A percentile compares a stretch with the other conserved stretches of the same genome.
Conservation (phyloP, 1,140 invertebrate species). For the Cephus cinctus region DNA sequence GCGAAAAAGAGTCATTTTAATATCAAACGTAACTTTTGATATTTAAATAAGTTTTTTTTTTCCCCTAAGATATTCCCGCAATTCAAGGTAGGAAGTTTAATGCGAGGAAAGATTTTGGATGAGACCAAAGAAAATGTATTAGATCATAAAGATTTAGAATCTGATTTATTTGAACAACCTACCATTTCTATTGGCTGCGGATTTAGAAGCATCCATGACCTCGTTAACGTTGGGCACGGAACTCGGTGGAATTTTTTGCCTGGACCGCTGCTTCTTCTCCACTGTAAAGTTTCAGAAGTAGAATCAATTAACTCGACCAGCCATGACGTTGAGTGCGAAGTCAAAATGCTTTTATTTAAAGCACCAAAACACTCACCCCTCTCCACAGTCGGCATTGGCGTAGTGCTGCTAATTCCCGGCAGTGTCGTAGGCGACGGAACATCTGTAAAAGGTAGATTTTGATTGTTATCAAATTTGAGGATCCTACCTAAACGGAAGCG, state of each 20-base stretch:
- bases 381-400: slow-evolving; percentile 18
- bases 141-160: slow-evolving; percentile 9
- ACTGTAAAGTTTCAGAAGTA: slow-evolving; percentile 20
- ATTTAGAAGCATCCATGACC: slow-evolving; percentile 28
- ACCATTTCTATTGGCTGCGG: slow-evolving; percentile 21
- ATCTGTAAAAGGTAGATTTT: slow-evolving; percentile 38
- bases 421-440: slow-evolving; percentile 35
- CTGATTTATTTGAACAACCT: slow-evolving; percentile 15
- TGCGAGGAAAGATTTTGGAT: not conserved
- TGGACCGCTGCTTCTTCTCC: slow-evolving; percentile 33
- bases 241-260: slow-evolving; percentile 30
- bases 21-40: not conserved
- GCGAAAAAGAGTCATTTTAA: not conserved
- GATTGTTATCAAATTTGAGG: too few species aligned
- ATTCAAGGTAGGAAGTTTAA: not conserved
- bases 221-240: slow-evolving; percentile 31
- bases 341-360: not conserved
- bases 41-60: too few species aligned
- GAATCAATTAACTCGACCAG: not conserved
- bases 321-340: too few species aligned
- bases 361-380: slow-evolving; percentile 24
- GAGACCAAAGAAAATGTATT: slow-evolving; percentile 7
- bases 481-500: too few species aligned
- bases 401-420: slow-evolving; percentile 12
- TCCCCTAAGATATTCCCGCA: too few species aligned